Evolutionary conservation across 92 coral and sea anemone species (phyloP), one percentile per base, ranked within the genome.

Genomic region (Porites evermanni): DNA sequence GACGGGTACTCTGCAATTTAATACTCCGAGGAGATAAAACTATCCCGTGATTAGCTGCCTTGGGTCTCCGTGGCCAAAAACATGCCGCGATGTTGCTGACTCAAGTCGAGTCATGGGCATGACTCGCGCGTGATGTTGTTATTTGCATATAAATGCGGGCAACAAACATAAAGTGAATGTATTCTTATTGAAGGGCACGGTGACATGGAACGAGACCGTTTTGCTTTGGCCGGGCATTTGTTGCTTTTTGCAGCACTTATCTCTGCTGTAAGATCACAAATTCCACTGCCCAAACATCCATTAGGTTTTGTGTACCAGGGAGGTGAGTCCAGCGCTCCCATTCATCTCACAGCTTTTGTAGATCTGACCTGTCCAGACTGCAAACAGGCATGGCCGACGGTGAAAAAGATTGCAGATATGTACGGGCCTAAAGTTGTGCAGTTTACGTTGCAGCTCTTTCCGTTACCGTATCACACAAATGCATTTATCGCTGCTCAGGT

Each of bases 401-500:
- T 94, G 23, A 89, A 92, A 79, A 89, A 94, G 74, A 80, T 94
- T 14, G 98, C 95, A 44, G 89, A 90, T 52, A 9, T 80, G 32
- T 94, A 92, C 75, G 98, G 98, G 0, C 94, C 98, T n/a, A 79
- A 78, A 9, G 88, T 78, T 6, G 61, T 92, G 68, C 92, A 80
- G 38, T 74, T 94, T 70, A 86, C 85, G 4, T 64, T 90, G 72
- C 98, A 94, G 63, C 47, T 87, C 38, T 94, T 92, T 61, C 95
- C 98, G 44, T 79, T 94, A 53, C 94, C 98, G 18, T 94, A 90
- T 61, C 98, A 94, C 75, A 94, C 94, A 6, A 94, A 94, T 71
- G 94, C 98, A 44, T 94, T 94, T 60, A 38, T 92, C 13, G 95
- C 98, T 5, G 98, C 95, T 6, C 94, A 94, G 94, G 98, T 92